A percentile compares a stretch with the other conserved stretches of the same genome.
Conservation (phyloP, 2,888 invertebrate genomes). For the Acrocyrtus sp. region DNA sequence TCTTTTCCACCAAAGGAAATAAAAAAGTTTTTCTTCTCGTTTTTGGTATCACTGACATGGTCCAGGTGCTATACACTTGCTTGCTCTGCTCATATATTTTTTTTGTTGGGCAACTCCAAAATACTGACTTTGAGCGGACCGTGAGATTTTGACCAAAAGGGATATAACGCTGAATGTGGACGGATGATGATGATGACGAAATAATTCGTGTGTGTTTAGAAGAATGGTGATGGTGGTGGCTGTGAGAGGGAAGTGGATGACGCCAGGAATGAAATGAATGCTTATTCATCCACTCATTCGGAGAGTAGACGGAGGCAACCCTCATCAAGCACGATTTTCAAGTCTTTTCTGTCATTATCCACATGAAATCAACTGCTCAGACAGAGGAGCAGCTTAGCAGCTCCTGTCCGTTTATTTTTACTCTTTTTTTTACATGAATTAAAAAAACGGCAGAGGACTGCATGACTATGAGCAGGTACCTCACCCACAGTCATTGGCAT, state of each 20-base stretch:
- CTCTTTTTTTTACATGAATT: too few relatives aligned
- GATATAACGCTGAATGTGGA: not conserved
- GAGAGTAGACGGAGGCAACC: slow-evolving; percentile 1
- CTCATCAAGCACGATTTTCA: slow-evolving; percentile 17
- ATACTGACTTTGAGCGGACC: too few relatives aligned
- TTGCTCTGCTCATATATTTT: too few relatives aligned
- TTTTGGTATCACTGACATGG: slow-evolving; percentile 23
- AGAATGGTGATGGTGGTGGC: too few relatives aligned
- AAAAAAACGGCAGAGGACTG: not conserved
- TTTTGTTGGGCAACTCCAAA: too few relatives aligned
- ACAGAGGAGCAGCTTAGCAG: not conserved
- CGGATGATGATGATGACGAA: too few relatives aligned
- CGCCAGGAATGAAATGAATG: slow-evolving; percentile 21
- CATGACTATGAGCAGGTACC: not conserved
- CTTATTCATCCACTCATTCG: slow-evolving; percentile 20
- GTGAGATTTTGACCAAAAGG: slow-evolving; percentile 31
- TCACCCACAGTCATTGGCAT: too few relatives aligned
- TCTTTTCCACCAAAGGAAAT: not conserved
- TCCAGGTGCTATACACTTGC: slow-evolving; percentile 22
- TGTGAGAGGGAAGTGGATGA: slow-evolving; percentile 38
- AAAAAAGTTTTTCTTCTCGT: slow-evolving; percentile 12
- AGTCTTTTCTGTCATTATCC: slow-evolving; percentile 8
- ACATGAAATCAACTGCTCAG: slow-evolving; percentile 18
- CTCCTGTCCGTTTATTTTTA: not conserved
- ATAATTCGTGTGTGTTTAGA: too few relatives aligned